These are phyloP conservation scores for Hydroisotoma schaefferi DNA, from an alignment of 2,888 invertebrate species.

Conservation along the genomic window DNA sequence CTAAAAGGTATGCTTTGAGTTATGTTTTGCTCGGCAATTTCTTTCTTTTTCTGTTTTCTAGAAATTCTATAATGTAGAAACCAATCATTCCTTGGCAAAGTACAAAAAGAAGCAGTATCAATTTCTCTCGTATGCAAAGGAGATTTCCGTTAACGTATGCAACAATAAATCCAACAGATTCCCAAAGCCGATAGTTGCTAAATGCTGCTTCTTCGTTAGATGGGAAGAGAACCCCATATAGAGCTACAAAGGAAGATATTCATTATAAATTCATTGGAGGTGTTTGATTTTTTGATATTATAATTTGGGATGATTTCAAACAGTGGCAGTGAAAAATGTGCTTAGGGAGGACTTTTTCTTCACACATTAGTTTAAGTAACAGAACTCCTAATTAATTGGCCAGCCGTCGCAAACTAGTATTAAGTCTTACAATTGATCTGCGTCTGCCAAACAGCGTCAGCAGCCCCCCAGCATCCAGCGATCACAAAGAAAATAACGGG, in stretches of 20 bases:
- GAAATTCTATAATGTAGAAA: slow-evolving; percentile 73
- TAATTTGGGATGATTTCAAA: not conserved
- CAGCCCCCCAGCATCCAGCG: slow-evolving; percentile 89
- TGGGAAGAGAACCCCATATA: slow-evolving; percentile 80
- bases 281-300: not conserved
- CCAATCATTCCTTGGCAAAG: slow-evolving; percentile 70
- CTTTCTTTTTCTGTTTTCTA: slow-evolving; percentile 10
- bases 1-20: too few species aligned
- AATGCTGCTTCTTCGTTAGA: slow-evolving; percentile 89
- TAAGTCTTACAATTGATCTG: slow-evolving; percentile 78
- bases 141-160: slow-evolving; percentile 86
- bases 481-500: slow-evolving; percentile 80
- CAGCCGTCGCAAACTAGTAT: too few species aligned
- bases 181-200: slow-evolving; percentile 86
- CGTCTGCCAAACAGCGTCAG: slow-evolving; percentile 95
- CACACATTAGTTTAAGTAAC: too few species aligned
- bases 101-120: slow-evolving; percentile 77
- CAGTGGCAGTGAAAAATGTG: not conserved
- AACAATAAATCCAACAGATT: slow-evolving; percentile 82
- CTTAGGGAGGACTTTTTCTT: too few species aligned
- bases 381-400: too few species aligned
- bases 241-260: slow-evolving; percentile 60
- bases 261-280: not conserved
- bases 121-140: slow-evolving; percentile 78
- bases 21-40: too few species aligned